These are phyloP conservation scores for Cerastis leucographa DNA, from an alignment of 2,888 invertebrate genomes.

Conservation along the genomic window DNA sequence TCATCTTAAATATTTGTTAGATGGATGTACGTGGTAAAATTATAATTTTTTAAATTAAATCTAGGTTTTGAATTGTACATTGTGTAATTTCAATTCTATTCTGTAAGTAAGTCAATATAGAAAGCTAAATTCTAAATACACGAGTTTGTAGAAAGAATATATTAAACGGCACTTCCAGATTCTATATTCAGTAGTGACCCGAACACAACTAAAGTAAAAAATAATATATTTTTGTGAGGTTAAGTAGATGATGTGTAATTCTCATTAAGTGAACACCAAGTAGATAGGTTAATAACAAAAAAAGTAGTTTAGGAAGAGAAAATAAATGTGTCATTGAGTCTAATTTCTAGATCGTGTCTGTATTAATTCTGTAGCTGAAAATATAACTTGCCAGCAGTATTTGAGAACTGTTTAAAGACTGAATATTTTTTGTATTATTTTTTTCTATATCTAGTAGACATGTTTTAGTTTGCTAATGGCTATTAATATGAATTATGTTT, in stretches of 20 bases:
- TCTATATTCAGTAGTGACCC: constrained; percentile 51
- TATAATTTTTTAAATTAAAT: constrained; percentile 27
- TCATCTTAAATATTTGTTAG: constrained; percentile 57
- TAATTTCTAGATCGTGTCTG: constrained; percentile 40
- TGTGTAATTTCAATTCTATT: constrained; percentile 65
- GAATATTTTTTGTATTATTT: constrained; percentile 47
- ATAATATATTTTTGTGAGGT: constrained; percentile 76
- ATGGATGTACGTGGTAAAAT: constrained; percentile 50
- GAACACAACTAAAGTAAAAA: constrained; percentile 55
- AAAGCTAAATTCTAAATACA: constrained; percentile 84
- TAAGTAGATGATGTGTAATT: constrained; percentile 59
- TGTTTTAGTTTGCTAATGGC: constrained; percentile 11
- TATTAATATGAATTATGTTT: background rate
- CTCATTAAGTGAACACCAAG: constrained; percentile 69
- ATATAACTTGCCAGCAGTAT: constrained; percentile 37
- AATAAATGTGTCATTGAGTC: constrained; percentile 56
- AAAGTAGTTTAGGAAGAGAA: constrained; percentile 54
- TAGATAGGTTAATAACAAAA: constrained; percentile 64
- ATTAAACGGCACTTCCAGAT: constrained; percentile 56
- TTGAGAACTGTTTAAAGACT: constrained; percentile 63
- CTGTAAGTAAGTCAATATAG: constrained; percentile 70
- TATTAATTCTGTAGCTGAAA: constrained; percentile 46
- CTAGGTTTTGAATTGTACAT: constrained; percentile 56
- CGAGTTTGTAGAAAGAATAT: constrained; percentile 52
- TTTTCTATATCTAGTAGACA: constrained; percentile 12